Conservation (phyloP, 1,140 invertebrate species). For the Sinonovacula constricta region DNA sequence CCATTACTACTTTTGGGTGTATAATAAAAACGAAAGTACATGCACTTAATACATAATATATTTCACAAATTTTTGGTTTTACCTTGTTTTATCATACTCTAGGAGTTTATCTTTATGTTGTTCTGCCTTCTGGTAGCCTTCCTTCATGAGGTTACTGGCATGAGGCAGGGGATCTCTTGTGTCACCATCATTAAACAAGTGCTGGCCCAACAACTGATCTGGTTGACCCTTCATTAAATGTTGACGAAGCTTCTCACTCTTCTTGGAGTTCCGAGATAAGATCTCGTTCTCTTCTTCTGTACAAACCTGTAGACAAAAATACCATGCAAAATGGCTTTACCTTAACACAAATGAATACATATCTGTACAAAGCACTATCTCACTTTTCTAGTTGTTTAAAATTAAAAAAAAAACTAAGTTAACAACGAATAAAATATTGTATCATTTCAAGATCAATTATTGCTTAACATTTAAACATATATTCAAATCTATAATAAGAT, state of each 20-base stretch:
- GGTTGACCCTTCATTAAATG: conserved; percentile 83
- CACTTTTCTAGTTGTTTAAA: no score
- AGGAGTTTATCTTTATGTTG: conserved; percentile 90
- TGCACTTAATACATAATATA: no score
- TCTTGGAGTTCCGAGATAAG: conserved; percentile 84
- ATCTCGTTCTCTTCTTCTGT: conserved; percentile 86
- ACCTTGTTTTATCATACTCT: conserved; percentile 92
- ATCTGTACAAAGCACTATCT: no score
- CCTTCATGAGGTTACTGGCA: conserved; percentile 44
- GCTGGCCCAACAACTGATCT: conserved; percentile 49
- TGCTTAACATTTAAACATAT: no score
- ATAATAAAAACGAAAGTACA: no score
- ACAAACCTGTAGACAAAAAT: conserved; percentile 82
- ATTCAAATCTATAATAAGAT: no score
- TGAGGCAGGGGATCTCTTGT: conserved; percentile 49
- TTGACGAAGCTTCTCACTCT: conserved; percentile 85
- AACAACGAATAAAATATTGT: no score
- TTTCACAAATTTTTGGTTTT: no score
- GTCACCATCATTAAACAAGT: conserved; percentile 33
- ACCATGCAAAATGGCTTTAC: neutral
- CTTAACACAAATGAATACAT: neutral
- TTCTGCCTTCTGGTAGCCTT: conserved; percentile 84
- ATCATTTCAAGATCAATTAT: no score
- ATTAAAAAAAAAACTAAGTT: no score
- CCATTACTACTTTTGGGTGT: no score